phyloP scores from a whole-genome alignment of 2,888 invertebrate species.

The Lithophane semibrunnea region DNA sequence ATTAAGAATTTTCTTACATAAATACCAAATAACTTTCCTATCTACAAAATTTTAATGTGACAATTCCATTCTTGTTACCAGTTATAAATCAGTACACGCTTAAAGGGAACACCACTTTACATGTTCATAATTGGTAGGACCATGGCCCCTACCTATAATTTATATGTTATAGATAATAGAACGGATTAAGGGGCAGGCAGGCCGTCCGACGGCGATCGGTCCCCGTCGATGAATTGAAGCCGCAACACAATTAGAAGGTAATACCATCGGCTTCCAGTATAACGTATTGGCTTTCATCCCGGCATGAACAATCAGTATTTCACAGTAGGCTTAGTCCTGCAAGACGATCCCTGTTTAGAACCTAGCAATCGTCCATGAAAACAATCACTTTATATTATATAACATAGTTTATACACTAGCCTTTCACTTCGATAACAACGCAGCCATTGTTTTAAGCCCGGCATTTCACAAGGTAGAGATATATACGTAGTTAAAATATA shows the following conservation, averaged over 20 bases:
- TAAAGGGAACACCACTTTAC: conserved; percentile 27
- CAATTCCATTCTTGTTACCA: conserved; percentile 28
- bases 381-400: conserved; percentile 35
- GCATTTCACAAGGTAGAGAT: conserved; percentile 58
- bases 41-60: conserved; percentile 15
- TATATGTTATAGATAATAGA: conserved; percentile 53
- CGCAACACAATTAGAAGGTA: conserved; percentile 61
- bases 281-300: conserved; percentile 49
- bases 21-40: conserved; percentile 18
- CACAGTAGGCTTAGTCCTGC: conserved; percentile 43
- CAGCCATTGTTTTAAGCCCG: conserved; percentile 37
- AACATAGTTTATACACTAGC: conserved; percentile 62
- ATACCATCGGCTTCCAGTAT: conserved; percentile 46
- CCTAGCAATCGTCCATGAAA: conserved; percentile 39
- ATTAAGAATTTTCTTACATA: conserved; percentile 2
- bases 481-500: conserved; percentile 69
- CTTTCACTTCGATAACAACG: conserved; percentile 54
- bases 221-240: conserved; percentile 57
- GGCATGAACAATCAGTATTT: conserved; percentile 41
- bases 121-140: conserved; percentile 28
- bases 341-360: conserved; percentile 50
- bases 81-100: conserved; percentile 55
- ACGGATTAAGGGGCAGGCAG: conserved; percentile 52
- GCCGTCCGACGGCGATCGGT: conserved; percentile 46
- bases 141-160: conserved; percentile 35